These are phyloP conservation scores for Grallaria varia DNA, from an alignment of 2,113 vertebrate genomes.

Conservation along the genomic window DNA sequence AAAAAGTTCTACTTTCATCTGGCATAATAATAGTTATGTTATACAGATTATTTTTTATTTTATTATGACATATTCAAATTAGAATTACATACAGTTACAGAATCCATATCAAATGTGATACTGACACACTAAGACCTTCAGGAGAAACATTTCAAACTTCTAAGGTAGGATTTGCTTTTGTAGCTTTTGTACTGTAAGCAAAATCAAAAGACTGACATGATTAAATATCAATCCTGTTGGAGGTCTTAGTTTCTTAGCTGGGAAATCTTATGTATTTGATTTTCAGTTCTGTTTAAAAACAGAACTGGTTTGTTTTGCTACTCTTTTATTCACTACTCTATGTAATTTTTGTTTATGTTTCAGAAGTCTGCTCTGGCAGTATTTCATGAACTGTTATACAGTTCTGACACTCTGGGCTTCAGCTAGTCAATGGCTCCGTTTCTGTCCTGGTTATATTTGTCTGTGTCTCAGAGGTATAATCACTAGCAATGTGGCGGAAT, in stretches of 20 bases:
- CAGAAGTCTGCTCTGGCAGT: not conserved
- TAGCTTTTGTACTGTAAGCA: not conserved
- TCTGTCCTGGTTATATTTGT: not conserved
- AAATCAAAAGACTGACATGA: not conserved
- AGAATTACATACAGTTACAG: not conserved
- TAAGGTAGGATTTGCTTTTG: not conserved
- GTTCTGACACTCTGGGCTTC: not conserved
- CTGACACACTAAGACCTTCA: not conserved
- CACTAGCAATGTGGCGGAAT: not conserved
- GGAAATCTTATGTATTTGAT: not conserved
- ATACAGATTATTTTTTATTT: not conserved
- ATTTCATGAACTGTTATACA: not conserved
- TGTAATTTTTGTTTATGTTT: not conserved
- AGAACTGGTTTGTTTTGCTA: not conserved
- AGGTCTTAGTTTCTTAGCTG: not conserved
- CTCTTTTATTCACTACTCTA: not conserved
- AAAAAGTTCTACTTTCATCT: not conserved
- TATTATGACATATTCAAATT: not conserved
- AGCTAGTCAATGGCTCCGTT: not conserved
- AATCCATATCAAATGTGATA: not conserved
- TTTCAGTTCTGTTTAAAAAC: not conserved
- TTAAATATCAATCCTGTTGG: not conserved
- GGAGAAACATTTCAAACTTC: not conserved
- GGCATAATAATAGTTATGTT: not conserved
- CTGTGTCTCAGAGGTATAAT: not conserved